Evolutionary conservation across 1,140 invertebrate species (phyloP).

Genomic region (Drosophila tani): DNA sequence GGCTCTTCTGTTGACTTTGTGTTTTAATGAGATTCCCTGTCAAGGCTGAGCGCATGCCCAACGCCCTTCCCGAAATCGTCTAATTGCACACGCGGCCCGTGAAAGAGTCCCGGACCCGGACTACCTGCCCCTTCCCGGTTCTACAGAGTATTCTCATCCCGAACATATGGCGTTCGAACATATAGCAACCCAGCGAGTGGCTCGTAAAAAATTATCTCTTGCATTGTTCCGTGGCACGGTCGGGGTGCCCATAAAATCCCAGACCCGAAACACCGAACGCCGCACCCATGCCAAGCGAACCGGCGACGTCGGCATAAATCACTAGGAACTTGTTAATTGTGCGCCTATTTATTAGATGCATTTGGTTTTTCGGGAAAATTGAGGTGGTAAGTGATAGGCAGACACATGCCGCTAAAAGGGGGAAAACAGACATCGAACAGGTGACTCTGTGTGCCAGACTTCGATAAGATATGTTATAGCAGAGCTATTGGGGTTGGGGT

Average conservation of each 20-base stretch:
- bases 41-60: slow-evolving; percentile 76
- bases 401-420: slow-evolving; percentile 30
- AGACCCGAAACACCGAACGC: slow-evolving; percentile 18
- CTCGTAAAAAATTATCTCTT: slow-evolving; percentile 76
- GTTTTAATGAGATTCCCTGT: slow-evolving; percentile 67
- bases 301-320: slow-evolving; percentile 74
- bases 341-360: slow-evolving; percentile 78
- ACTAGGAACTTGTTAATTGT: slow-evolving; percentile 80
- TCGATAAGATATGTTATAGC: slow-evolving; percentile 51
- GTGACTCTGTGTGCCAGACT: slow-evolving; percentile 43
- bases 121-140: slow-evolving; percentile 32
- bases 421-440: slow-evolving; percentile 51
- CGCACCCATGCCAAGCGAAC: slow-evolving; percentile 33
- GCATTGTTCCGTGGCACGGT: slow-evolving; percentile 70
- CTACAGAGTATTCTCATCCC: slow-evolving; percentile 24
- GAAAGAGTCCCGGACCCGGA: slow-evolving; percentile 26
- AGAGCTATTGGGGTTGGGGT: not conserved
- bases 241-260: slow-evolving; percentile 79
- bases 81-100: slow-evolving; percentile 64
- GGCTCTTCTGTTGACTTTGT: slow-evolving; percentile 60
- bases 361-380: slow-evolving; percentile 66
- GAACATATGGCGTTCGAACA: slow-evolving; percentile 58
- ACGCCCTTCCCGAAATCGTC: slow-evolving; percentile 71
- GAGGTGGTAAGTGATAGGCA: slow-evolving; percentile 75
- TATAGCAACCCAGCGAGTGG: slow-evolving; percentile 44